Percentiles rank a stretch among this genome's conserved stretches.
These are phyloP conservation scores for Aix galericulata DNA, from an alignment of 2,113 vertebrate genomes.

Conservation along the genomic window DNA sequence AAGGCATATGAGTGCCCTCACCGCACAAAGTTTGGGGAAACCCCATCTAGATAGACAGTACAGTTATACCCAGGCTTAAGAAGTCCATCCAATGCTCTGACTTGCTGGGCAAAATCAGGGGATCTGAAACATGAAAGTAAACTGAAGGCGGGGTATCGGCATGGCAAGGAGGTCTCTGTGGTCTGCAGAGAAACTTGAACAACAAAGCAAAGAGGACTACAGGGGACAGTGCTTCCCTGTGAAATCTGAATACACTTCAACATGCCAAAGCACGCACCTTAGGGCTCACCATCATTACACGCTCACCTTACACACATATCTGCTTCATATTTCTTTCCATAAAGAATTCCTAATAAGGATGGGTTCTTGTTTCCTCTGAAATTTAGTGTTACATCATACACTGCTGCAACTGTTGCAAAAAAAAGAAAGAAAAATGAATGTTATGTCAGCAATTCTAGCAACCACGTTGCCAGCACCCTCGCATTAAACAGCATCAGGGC, in stretches of 20 bases:
- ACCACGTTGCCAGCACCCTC: not conserved
- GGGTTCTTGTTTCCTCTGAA: slow-evolving; percentile 96
- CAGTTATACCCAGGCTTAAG: not conserved
- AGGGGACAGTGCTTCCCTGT: not conserved
- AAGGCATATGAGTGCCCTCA: not conserved
- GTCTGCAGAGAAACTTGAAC: not conserved
- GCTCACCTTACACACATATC: slow-evolving; percentile 94
- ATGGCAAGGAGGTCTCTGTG: not conserved
- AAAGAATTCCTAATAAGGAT: slow-evolving; percentile 92
- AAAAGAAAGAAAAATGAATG: not conserved
- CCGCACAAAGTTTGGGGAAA: not conserved
- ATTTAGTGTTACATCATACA: slow-evolving; percentile 97
- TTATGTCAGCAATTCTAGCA: not conserved
- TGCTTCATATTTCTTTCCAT: slow-evolving; percentile 94
- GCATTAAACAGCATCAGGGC: not conserved
- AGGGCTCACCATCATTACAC: not conserved
- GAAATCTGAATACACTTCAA: not conserved
- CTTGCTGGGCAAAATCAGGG: not conserved
- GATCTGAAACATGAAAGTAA: not conserved
- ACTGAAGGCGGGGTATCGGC: not conserved
- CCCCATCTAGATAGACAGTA: accelerated
- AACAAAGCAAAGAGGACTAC: not conserved
- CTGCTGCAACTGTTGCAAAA: slow-evolving; percentile 83
- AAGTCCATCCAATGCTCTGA: not conserved
- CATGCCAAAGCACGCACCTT: not conserved